Base-by-base conservation (phyloP, 1,140 invertebrate species). In the Drosophila malerkotliana region DNA sequence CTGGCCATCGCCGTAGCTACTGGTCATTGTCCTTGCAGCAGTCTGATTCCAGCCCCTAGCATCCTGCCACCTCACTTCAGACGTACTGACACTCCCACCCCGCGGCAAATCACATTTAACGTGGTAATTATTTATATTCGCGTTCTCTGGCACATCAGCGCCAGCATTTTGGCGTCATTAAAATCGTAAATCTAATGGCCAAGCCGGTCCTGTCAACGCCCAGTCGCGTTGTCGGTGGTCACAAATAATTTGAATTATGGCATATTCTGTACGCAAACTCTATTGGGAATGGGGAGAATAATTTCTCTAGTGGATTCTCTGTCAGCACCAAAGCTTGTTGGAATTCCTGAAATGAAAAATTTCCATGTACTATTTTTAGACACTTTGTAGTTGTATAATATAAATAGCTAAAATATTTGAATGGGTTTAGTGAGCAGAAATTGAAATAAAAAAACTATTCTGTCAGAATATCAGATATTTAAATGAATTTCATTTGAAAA, bases 181-280 rank as follows among this genome's bases (percentile, higher is more conserved):
- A 81, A 87, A 87, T 81, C 82, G 84, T 85, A 87, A 85, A 85
- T 85, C 78, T 84, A 77, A 77, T 77, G 82, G 66, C 62, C 58
- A 80, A 76, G 73, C 59, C 60, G 77, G 80, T 32, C 72, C 77
- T 54, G 39, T 53, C 52, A 58, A 52, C 53, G 39, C 26, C 61
- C 48, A 37, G 9, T 24, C 18, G 26, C 57, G 56, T 54, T 69
- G 59, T 53, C 79, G 64, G 72, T 61, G 66, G 58, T 64, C 47
- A 49, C 37, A 69, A 48, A 57, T 48, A 30, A 28, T 61, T 71
- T 79, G 76, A 75, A 54, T 73, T 77, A 82, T 78, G 68, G 58
- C 57, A 61, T 37, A 49, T 62, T 74, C 45, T 56, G 51, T 37
- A 10, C 30, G 12, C 39, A 10, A 30, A 24, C 5, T 18, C 24